These are phyloP conservation scores for Thysanoteuthis rhombus DNA, from an alignment of 2,888 invertebrate species.

Conservation along the genomic window DNA sequence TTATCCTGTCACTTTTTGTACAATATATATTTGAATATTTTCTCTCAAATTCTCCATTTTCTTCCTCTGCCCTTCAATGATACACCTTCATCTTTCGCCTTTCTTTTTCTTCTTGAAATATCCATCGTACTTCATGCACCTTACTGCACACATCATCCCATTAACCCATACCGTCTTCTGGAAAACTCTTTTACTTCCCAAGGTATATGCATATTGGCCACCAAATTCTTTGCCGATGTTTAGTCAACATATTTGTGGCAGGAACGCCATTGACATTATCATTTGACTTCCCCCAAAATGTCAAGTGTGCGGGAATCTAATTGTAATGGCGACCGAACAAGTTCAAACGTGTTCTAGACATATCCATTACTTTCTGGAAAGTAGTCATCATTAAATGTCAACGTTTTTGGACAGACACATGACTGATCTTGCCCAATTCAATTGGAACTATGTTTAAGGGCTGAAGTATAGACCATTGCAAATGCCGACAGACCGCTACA, in stretches of 20 bases:
- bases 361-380: not conserved
- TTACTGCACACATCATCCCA: not conserved
- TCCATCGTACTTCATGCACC: not conserved
- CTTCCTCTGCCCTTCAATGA: no score
- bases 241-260: not conserved
- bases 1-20: no score
- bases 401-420: not conserved
- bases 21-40: no score
- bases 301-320: not conserved
- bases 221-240: not conserved
- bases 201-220: not conserved
- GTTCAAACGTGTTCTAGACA: not conserved
- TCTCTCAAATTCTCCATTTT: no score
- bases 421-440: not conserved
- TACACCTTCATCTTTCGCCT: no score
- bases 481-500: not conserved
- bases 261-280: conserved; percentile 12
- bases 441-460: not conserved
- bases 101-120: no score
- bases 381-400: not conserved
- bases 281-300: not conserved
- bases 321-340: not conserved
- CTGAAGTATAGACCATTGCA: not conserved
- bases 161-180: not conserved
- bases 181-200: not conserved